phyloP scores from a whole-genome alignment of 1,140 invertebrate genomes.

The Dinothrombium tinctorium region DNA sequence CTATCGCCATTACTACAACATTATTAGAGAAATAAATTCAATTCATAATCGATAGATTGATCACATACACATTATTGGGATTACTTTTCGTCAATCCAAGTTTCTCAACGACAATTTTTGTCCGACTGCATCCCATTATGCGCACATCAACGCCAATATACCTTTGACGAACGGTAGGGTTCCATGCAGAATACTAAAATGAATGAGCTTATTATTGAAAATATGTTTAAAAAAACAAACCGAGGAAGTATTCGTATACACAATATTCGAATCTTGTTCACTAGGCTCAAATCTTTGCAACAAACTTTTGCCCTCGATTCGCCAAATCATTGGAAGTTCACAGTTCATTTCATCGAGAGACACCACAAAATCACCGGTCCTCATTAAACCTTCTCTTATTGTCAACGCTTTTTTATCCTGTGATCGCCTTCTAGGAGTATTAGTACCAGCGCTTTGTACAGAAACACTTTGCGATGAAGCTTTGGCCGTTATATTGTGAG shows the following conservation, averaged over 20 bases:
- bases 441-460: slow-evolving; percentile 4
- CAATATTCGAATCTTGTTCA: slow-evolving; percentile 45
- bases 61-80: slow-evolving; percentile 7
- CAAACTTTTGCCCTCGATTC: slow-evolving; percentile 59
- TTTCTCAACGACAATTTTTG: slow-evolving; percentile 13
- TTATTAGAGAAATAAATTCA: not conserved
- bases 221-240: slow-evolving; percentile 27
- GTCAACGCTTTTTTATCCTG: slow-evolving; percentile 10
- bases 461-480: not conserved
- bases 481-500: slow-evolving; percentile 1
- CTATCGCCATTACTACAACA: not conserved
- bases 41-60: not conserved
- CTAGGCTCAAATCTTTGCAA: slow-evolving; percentile 65
- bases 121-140: slow-evolving; percentile 11
- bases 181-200: slow-evolving; percentile 15
- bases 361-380: slow-evolving; percentile 48
- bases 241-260: slow-evolving; percentile 63
- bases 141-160: slow-evolving; percentile 14
- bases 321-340: slow-evolving; percentile 55
- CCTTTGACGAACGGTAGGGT: slow-evolving; percentile 13
- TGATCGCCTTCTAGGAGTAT: slow-evolving; percentile 10
- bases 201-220: not conserved
- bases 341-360: slow-evolving; percentile 42
- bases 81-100: slow-evolving; percentile 9
- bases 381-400: slow-evolving; percentile 27